Base-by-base conservation (phyloP, 2,888 invertebrate species). In the Sthenelais limicola region DNA sequence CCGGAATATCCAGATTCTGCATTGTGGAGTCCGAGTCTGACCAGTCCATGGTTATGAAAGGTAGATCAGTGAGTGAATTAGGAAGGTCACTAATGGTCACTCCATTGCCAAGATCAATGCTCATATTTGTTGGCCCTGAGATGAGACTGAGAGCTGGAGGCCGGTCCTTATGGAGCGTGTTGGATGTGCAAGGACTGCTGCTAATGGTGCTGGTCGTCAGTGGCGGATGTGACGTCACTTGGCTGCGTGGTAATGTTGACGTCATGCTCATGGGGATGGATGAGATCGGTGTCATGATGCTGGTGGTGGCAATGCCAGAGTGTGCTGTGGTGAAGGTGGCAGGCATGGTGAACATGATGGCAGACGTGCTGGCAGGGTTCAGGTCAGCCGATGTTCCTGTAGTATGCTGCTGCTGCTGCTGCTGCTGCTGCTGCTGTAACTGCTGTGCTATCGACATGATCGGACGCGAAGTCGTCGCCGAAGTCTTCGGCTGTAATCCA, bases 21-120 rank as follows among this genome's bases (percentile, higher is more conserved):
- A 74, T 58, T 21, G 54, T 54, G 12, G 74, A 51, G 18, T 77
- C 75, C 7, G 69, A 54, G 28, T 75, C 77, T 5, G 75, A 70
- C 77, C 77, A 77, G 68, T 76, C 76, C 76, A 76, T 76, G 56
- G 48, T 70, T 49, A 56, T 62, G 54, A 67, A 67, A 9, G 70
- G 72, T 15, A 56, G 26, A 67, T 74, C 73, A 18, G 73, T 28
- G 26, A 73, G 54, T 4, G 68, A 38, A 18, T 68, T 54, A 9
- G 62, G 74, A 21, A 52, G 30, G 35, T 68, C 62, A 26, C 48
- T 56, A 24, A 62, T 47, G 43, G 38, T 35, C 18, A n/a, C 35
- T 47, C 47, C n/a, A 3, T 35, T 43, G 4, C n/a, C 71, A 26
- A 49, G 32, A 21, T 68, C 49, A 21, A 38, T 28, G 21, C 35